These are phyloP conservation scores for Semnornis frantzii DNA, from an alignment of 2,113 vertebrate genomes.

Conservation along the genomic window DNA sequence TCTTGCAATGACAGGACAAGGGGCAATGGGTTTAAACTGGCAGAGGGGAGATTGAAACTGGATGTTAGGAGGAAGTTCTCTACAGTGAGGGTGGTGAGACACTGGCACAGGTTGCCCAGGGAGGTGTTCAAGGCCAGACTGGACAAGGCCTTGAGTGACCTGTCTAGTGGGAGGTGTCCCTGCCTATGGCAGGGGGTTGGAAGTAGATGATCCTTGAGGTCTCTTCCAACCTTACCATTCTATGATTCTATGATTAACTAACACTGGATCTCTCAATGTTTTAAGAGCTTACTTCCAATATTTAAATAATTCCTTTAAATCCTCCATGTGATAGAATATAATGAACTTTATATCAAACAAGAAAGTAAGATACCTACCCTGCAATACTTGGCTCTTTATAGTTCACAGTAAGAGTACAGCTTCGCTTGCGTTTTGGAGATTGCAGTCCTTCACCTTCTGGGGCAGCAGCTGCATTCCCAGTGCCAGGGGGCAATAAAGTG, in stretches of 20 bases:
- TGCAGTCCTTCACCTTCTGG: slow-evolving; percentile 29
- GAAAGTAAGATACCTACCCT: slow-evolving; percentile 69
- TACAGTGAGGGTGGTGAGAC: too few relatives aligned
- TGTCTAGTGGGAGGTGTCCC: too few relatives aligned
- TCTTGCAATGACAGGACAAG: too few relatives aligned
- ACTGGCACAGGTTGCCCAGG: too few relatives aligned
- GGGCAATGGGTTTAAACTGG: too few relatives aligned
- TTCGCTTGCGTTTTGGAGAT: slow-evolving; percentile 73
- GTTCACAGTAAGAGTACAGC: slow-evolving; percentile 78
- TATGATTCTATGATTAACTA: background rate
- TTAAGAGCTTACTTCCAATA: background rate
- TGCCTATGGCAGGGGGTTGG: too few relatives aligned
- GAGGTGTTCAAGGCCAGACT: too few relatives aligned
- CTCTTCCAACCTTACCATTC: too few relatives aligned
- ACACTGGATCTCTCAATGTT: background rate
- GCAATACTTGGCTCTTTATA: slow-evolving; percentile 89
- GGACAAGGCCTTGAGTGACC: too few relatives aligned
- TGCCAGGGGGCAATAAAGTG: slow-evolving; percentile 45
- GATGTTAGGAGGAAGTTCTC: too few relatives aligned
- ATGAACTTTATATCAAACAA: background rate
- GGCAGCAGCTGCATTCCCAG: background rate
- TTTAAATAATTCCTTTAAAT: background rate
- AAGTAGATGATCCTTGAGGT: too few relatives aligned
- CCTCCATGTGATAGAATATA: background rate
- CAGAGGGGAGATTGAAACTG: too few relatives aligned